Base-by-base conservation (phyloP, 2,888 invertebrate genomes). In the Leptothorax acervorum region DNA sequence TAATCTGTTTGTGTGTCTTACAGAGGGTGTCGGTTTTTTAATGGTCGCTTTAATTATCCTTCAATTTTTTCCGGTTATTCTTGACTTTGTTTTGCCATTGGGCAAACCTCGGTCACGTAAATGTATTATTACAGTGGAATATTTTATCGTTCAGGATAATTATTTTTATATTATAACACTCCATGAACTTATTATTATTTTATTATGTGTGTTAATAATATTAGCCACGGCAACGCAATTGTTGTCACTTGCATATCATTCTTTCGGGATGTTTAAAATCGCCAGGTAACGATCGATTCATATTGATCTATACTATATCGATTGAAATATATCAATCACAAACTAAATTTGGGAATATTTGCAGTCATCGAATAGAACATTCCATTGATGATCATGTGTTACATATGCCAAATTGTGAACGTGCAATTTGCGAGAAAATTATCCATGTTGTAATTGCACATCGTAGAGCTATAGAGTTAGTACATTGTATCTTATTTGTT, bases 91-190 rank as follows among this genome's bases (percentile, higher is more conserved):
- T 48, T 51, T 1, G 11, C 84, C 84, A 8, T 28, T 84, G 18
- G 74, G 82, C 48, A 55, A 82, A 53, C 53, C 84, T 23, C 84
- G 82, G 0, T 28, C 62, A 51, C 15, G 23, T 18, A 48, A 39
- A 55, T 0, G n/a, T 23, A 15, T 74, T 42, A 6, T 82, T 12
- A 35, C 2, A 23, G 31, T 48, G 8, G 81, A 84, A 66, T 85
- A 82, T 63, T 65, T 84, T 42, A 28, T 84, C 9, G 9, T 18
- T 66, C 73, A 73, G 3, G 45, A 84, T n/a, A 31, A 74, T 23
- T 57, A 81, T 66, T 57, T 28, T n/a, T 53, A 45, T 39, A 57
- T 8, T 1, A 6, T 5, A 35, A 1, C 28, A 12, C 28, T 81
- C 0, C 81, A 84, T 6, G 35, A 23, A 63, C 0, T 23, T 15